A percentile compares a stretch with the other conserved stretches of the same genome.
These are phyloP conservation scores for Piscicola geometra DNA, from an alignment of 2,888 invertebrate genomes.

Conservation along the genomic window DNA sequence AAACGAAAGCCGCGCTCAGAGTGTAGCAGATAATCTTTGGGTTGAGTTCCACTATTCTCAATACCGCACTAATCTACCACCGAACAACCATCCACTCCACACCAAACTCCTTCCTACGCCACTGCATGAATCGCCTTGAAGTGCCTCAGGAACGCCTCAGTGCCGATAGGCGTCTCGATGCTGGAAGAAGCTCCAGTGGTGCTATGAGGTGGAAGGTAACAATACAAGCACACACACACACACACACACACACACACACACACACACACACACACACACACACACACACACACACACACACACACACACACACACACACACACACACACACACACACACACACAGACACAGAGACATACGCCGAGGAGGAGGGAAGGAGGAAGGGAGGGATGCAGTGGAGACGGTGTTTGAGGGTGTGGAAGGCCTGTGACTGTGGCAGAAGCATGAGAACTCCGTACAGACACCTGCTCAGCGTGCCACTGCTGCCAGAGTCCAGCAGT, in stretches of 20 bases:
- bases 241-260: neutral
- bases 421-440: slow-evolving; percentile 93
- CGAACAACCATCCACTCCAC: no score
- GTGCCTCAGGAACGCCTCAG: no score
- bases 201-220: neutral
- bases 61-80: no score
- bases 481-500: slow-evolving; percentile 68
- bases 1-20: no score
- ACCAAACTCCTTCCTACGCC: no score
- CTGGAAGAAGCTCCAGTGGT: no score
- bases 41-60: no score
- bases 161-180: no score
- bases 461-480: slow-evolving; percentile 75
- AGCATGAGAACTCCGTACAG: slow-evolving; percentile 94
- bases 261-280: neutral
- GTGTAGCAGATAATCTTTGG: no score
- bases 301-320: neutral
- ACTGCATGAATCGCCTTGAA: no score
- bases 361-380: slow-evolving; percentile 58
- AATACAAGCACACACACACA: neutral
- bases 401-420: slow-evolving; percentile 74
- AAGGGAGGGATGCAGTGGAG: slow-evolving; percentile 71
- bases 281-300: neutral
- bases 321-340: neutral
- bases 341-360: slow-evolving; percentile 41